A percentile compares a stretch with the other conserved stretches of the same genome.
Conservation (phyloP, 2,797 vertebrate species). For the Enteromius viviparus region DNA sequence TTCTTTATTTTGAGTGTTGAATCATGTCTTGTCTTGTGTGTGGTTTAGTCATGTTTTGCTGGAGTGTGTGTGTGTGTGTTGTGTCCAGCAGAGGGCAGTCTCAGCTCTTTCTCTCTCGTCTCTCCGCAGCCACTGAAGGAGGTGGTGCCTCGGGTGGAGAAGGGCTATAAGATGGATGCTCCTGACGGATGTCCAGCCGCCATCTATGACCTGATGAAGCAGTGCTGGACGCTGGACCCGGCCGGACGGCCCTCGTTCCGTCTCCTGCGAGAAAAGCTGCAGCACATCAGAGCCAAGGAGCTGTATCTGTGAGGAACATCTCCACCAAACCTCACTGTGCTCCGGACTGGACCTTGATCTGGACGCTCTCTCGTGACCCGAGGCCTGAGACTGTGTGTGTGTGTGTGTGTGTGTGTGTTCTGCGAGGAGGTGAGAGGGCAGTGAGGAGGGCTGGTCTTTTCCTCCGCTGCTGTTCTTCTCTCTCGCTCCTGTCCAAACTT, state of each 20-base stretch:
- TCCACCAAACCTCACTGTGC: constrained; percentile 6
- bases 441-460: constrained; percentile 49
- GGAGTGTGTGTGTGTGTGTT: neutral
- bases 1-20: no score
- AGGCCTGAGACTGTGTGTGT: neutral
- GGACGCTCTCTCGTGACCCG: constrained; percentile 25
- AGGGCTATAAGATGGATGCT: constrained; percentile 97
- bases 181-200: constrained; percentile 89
- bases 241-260: constrained; percentile 87
- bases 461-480: constrained; percentile 14
- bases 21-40: no score
- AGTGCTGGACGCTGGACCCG: constrained; percentile 94
- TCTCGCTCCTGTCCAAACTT: neutral
- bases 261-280: constrained; percentile 92
- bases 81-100: constrained; percentile 72
- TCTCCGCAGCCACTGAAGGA: constrained; percentile 87
- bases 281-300: constrained; percentile 93
- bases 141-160: constrained; percentile 94
- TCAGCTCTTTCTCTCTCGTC: constrained; percentile 29
- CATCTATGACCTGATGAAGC: constrained; percentile 97
- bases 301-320: constrained; percentile 85
- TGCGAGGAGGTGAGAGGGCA: no score
- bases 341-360: constrained; percentile 43
- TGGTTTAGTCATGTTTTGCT: no score
- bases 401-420: neutral